Conservation (phyloP, 2,797 vertebrate genomes). For the Cetoscarus ocellatus region DNA sequence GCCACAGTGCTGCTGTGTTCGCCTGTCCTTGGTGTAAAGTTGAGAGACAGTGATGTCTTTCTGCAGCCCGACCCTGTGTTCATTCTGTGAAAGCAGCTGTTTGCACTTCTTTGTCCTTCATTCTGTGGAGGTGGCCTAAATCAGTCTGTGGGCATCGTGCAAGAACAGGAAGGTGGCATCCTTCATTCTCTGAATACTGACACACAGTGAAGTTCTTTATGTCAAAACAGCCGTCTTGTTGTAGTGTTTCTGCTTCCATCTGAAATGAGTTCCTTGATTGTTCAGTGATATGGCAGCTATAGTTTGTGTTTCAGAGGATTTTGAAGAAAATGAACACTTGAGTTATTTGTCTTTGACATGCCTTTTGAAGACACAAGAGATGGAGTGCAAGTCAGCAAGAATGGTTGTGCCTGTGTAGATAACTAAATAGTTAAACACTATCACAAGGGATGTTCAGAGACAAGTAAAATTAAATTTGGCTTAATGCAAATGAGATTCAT, state of each 20-base stretch:
- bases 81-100: constrained; percentile 54
- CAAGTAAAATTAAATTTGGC: no score
- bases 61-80: constrained; percentile 62
- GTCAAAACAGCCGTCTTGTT: constrained; percentile 2
- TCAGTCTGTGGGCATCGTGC: constrained; percentile 32
- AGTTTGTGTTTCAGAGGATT: not conserved
- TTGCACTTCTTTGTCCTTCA: constrained; percentile 62
- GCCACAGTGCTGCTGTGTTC: constrained; percentile 42
- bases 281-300: not conserved
- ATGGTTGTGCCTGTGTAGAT: no score
- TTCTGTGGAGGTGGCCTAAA: constrained; percentile 60
- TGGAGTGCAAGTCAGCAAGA: no score
- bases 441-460: no score
- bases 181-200: constrained; percentile 1
- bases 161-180: constrained; percentile 27
- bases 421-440: no score
- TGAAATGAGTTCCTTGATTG: not conserved
- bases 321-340: no score
- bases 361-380: no score
- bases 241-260: not conserved
- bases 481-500: no score
- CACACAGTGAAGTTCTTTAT: constrained; percentile 30
- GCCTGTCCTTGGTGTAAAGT: constrained; percentile 32
- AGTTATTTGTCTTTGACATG: no score
- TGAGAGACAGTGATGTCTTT: constrained; percentile 71